Conservation (phyloP, 2,797 vertebrate species). For the Novumbra hubbsi region DNA sequence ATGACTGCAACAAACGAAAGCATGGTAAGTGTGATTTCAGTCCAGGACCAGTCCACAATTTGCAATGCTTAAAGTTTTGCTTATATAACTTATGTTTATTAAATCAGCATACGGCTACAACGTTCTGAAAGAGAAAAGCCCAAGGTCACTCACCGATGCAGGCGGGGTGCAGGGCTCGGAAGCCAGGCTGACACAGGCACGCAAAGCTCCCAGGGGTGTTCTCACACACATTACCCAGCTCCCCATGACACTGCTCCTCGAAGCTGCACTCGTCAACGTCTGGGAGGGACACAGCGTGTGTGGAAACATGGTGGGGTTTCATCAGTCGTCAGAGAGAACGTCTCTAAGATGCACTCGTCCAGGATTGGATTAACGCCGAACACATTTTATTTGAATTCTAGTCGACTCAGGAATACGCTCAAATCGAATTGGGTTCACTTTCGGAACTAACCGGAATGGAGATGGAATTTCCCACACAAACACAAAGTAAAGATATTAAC, state of each 20-base stretch:
- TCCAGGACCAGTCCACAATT: too few relatives aligned
- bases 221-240: conserved; percentile 75
- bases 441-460: background rate
- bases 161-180: conserved; percentile 61
- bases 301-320: background rate
- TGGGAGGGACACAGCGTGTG: conserved; percentile 31
- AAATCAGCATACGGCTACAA: too few relatives aligned
- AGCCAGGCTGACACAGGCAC: conserved; percentile 74
- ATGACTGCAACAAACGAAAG: too few relatives aligned
- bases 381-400: too few relatives aligned
- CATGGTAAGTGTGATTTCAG: too few relatives aligned
- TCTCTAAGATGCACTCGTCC: background rate
- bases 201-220: conserved; percentile 77
- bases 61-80: too few relatives aligned
- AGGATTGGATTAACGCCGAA: too few relatives aligned
- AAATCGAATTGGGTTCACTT: too few relatives aligned
- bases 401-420: too few relatives aligned
- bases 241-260: conserved; percentile 72
- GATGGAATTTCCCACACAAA: background rate
- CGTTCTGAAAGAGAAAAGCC: background rate
- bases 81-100: too few relatives aligned
- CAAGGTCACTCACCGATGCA: conserved; percentile 67
- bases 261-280: conserved; percentile 81
- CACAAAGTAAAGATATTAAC: background rate
- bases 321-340: background rate